Conservation (phyloP, 2,888 invertebrate genomes). For the Acronicta psi region DNA sequence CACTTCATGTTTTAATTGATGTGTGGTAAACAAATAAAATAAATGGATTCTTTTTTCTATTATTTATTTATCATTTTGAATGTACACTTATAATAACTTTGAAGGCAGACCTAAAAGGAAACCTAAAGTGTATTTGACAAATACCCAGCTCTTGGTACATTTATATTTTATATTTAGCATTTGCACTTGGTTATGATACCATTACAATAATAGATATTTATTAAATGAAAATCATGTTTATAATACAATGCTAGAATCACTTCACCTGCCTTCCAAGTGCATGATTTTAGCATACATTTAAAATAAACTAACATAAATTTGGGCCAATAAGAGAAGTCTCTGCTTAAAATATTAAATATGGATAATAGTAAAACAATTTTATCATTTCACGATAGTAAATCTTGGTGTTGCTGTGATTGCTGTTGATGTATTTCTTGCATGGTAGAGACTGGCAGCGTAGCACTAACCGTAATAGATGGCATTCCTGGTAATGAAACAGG, state of each 20-base stretch:
- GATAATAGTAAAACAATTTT: constrained; percentile 52
- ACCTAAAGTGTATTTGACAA: constrained; percentile 51
- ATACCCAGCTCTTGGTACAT: constrained; percentile 51
- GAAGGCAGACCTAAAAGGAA: constrained; percentile 64
- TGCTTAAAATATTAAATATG: constrained; percentile 63
- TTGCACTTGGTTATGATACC: constrained; percentile 55
- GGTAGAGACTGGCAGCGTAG: constrained; percentile 90
- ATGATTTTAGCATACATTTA: constrained; percentile 65
- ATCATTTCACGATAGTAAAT: constrained; percentile 80
- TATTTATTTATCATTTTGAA: constrained; percentile 67
- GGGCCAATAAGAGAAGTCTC: constrained; percentile 60
- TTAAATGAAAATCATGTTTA: constrained; percentile 58
- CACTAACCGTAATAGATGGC: constrained; percentile 94
- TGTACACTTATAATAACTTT: constrained; percentile 70
- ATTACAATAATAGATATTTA: constrained; percentile 24
- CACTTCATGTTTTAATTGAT: constrained; percentile 11
- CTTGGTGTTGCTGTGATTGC: constrained; percentile 80
- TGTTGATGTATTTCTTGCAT: constrained; percentile 88
- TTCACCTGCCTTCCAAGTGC: constrained; percentile 57
- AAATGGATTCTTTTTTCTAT: constrained; percentile 44
- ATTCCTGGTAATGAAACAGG: constrained; percentile 93
- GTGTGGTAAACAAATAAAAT: constrained; percentile 41
- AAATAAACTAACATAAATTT: constrained; percentile 66
- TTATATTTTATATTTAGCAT: constrained; percentile 26
- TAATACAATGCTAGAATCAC: constrained; percentile 53